Base-by-base conservation (phyloP, 2,113 vertebrate genomes). In the Marmota flaviventris region DNA sequence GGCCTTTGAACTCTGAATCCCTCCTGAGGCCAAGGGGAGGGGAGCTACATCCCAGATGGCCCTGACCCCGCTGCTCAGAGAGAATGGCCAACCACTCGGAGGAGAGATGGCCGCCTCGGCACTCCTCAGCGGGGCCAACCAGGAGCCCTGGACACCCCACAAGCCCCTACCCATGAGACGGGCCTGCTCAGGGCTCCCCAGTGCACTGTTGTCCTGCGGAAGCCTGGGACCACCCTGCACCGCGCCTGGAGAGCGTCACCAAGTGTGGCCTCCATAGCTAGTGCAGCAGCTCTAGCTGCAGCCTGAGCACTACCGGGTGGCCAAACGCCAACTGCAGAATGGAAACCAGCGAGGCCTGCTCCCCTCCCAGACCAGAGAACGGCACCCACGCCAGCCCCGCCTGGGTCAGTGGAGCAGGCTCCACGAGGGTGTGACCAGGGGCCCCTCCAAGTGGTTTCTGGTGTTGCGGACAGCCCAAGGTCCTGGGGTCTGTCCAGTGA, bases 381-480 rank as follows among this genome's bases (percentile, higher is more conserved):
- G 32, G 61, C 9, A 63, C 1, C 8, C 22, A 8, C 4, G 0
- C 1, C 20, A 4, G 56, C 27, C 51, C 17, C 27, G 0, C 18
- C 34, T 48, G 20, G 0, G 0, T 9, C 0, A 6, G 45, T 39
- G 65, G 89, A 27, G 6, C 65, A 17, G 16, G 37, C 17, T 32
- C 58, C 32, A 51, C 8, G 39, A 42, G 24, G 39, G 39, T 1
- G 10, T 17, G 7, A 3, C 37, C 78, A 53, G 2, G 7, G 29
- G 42, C 24, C 39, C 18, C 65, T 37, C 0, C 3, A 18, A 69
- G 58, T 8, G 11, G 5, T 4, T 42, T 11, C 85, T 34, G 29
- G 1, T 22, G 13, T 4, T 7, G 32, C 9, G 0, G 37, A 42
- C 51, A 29, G n/a, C 45, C 27, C 25, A 1, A 48, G 63, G 34